Evolutionary conservation across 2,797 vertebrate species (phyloP), one percentile per base, ranked within the genome.

Genomic region (Salmo trutta): DNA sequence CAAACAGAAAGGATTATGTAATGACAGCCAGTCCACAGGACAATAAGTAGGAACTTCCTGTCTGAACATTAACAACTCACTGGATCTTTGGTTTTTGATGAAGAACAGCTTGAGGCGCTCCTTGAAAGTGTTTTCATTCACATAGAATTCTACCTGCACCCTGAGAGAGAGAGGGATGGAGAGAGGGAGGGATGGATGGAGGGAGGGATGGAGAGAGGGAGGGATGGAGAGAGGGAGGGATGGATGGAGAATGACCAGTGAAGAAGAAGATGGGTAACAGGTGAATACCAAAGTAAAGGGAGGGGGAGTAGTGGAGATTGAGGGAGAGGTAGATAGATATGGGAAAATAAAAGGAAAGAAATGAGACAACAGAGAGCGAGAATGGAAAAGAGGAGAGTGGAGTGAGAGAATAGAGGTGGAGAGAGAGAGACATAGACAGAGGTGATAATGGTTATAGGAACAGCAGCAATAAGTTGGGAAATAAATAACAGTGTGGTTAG

Each of bases 11-110:
- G 4, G 17, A 52, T n/a, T n/a, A 62, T 29, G 31, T 41, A 56
- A 75, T 3, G 10, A 14, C 19, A 51, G 8, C 56, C 78, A 68
- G 84, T 91, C 41, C 14, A 71, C 52, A 29, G 27, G 47, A 73
- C 71, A 12, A 67, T 64, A 77, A 71, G 70, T 62, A 7, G 77
- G 41, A 47, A 54, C 81, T 72, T 47, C 19, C 12, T 8, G 4
- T 51, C 73, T 47, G 77, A 80, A 81, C 68, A 77, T 59, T 29
- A 3, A 65, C 70, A 82, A 94, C 95, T 96, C 90, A 96, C 95
- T 96, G 84, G 95, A 96, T 94, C 95, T 94, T 94, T 96, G 95
- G 94, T 96, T 96, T 94, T 96, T 96, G 92, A 96, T 96, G 94
- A 96, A 96, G 92, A 96, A 96, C 84, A 96, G 91, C 92, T 96